These are phyloP conservation scores for Leptocoma aspasia DNA, from an alignment of 2,113 vertebrate species.

Conservation along the genomic window DNA sequence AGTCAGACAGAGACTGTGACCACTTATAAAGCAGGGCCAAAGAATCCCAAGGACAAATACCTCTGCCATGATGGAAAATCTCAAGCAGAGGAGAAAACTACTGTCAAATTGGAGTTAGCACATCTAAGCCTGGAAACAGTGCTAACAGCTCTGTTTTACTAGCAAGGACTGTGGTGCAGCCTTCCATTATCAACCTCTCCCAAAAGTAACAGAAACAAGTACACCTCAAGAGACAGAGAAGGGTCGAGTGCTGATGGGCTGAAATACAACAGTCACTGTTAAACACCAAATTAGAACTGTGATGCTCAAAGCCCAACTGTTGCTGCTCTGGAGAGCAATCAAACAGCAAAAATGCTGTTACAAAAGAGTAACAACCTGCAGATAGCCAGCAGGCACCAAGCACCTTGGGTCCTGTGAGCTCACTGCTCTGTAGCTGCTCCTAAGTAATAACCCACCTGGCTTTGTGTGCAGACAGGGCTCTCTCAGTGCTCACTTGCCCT, in stretches of 20 bases:
- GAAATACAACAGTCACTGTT: neutral
- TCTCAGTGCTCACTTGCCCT: neutral
- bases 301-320: neutral
- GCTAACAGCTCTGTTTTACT: neutral
- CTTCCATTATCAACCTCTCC: neutral
- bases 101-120: neutral
- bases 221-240: neutral
- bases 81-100: neutral
- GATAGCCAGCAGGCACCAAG: neutral
- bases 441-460: neutral
- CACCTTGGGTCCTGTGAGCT: neutral
- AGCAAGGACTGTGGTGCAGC: neutral
- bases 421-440: neutral
- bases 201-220: neutral
- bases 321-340: neutral
- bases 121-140: neutral
- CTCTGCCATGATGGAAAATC: neutral
- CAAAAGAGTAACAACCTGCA: neutral
- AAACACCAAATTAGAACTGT: neutral
- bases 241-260: neutral
- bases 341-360: neutral
- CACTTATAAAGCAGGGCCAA: neutral
- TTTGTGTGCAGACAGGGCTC: neutral
- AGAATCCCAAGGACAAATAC: neutral
- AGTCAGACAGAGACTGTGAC: neutral